Base-by-base conservation (phyloP, 2,797 vertebrate species). In the Typhlichthys subterraneus region DNA sequence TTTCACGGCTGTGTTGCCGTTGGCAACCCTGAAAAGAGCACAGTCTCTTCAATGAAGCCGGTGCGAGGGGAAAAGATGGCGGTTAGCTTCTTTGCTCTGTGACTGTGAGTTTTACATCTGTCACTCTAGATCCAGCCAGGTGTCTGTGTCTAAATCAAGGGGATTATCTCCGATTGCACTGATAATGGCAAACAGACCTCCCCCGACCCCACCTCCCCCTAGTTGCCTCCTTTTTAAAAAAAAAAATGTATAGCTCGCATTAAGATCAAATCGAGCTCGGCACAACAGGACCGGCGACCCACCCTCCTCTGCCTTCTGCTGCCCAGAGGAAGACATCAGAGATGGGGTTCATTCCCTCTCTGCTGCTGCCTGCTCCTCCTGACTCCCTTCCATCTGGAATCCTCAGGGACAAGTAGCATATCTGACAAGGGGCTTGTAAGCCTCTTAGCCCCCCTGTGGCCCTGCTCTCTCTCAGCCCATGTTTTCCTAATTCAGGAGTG, bases 401-500 rank as follows among this genome's bases (percentile, higher is more conserved):
- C 94, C 94, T 95, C 86, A 74, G 93, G 95, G 93, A 95, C 94
- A 93, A 92, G 93, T 94, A 92, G 94, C 94, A 95, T 97, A 95
- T 96, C 95, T 95, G 95, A 95, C 94, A 90, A 92, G 93, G 94
- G 94, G 89, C 91, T 94, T 96, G 93, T 98, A 98, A 97, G 97
- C 96, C 96, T 94, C 96, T 98, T 98, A 97, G 94, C 94, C 91
- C 94, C 94, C 87, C 93, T 93, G 93, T 94, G 94, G 93, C 83
- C 95, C 93, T 75, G 88, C 92, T 94, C 95, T 94, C 95, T 93
- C 93, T 94, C 94, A 93, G 94, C 94, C 94, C 93, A 94, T 97
- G 95, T 96, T 97, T 95, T 93, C 94, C 95, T 96, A 95, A 97
- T 97, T 96, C 97, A 95, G 95, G 95, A 95, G 94, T 95, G 95